Evolutionary conservation across 1,140 invertebrate species (phyloP).

Genomic region (Melanaphis sacchari): DNA sequence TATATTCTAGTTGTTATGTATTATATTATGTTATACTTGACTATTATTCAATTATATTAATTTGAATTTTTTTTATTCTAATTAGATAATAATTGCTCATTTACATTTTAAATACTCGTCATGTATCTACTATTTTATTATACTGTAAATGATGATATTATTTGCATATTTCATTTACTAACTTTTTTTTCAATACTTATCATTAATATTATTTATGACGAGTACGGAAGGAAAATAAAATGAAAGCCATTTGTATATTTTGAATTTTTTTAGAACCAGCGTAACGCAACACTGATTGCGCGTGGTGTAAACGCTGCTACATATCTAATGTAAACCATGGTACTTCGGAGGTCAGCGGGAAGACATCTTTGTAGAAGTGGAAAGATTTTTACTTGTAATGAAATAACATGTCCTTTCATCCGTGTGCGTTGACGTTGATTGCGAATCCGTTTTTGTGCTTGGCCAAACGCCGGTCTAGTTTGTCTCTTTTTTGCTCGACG

Average conservation of each 20-base stretch:
- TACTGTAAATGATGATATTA: neutral
- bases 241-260: neutral
- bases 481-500: conserved; percentile 4
- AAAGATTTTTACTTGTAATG: conserved; percentile 25
- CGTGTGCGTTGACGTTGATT: conserved; percentile 47
- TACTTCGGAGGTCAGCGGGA: neutral
- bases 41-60: neutral
- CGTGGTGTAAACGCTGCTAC: neutral
- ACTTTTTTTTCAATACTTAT: neutral
- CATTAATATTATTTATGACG: neutral
- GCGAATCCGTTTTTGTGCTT: conserved; percentile 43
- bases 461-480: conserved; percentile 44
- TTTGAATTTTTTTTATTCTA: neutral
- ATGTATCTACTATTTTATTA: neutral
- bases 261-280: neutral
- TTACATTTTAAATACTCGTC: neutral
- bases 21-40: neutral
- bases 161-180: neutral
- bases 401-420: conserved; percentile 52
- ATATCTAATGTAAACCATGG: neutral
- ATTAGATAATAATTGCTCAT: neutral
- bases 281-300: neutral
- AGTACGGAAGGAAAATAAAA: neutral
- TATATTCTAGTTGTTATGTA: neutral
- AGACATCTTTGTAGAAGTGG: neutral